Conservation (phyloP, 2,113 vertebrate species). For the Morone saxatilis region DNA sequence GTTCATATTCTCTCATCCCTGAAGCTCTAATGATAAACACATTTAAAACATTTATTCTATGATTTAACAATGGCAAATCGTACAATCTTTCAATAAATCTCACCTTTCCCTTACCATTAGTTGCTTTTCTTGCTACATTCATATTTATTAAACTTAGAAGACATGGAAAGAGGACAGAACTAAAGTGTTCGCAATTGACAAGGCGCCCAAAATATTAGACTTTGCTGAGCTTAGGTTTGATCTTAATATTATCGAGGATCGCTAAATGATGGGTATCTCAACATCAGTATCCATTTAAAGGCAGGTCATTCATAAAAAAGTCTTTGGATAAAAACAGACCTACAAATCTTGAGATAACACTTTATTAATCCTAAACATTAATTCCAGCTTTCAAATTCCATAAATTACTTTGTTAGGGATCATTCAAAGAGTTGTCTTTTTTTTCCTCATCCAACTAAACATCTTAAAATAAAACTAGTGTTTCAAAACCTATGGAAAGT, state of each 20-base stretch:
- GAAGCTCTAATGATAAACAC: not conserved
- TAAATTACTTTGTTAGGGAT: not conserved
- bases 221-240: not conserved
- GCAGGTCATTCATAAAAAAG: not conserved
- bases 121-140: constrained; percentile 29
- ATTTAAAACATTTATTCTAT: not conserved
- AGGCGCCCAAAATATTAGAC: not conserved
- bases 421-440: not conserved
- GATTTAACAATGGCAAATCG: not conserved
- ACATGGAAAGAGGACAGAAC: not conserved
- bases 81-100: not conserved
- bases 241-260: not conserved
- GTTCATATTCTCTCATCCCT: constrained; percentile 8
- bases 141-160: not conserved
- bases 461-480: constrained; percentile 36
- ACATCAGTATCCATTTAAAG: not conserved
- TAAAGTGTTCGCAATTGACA: not conserved
- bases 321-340: constrained; percentile 17
- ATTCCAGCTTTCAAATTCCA: constrained; percentile 9
- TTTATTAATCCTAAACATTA: constrained; percentile 34
- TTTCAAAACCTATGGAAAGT: constrained; percentile 56
- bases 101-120: not conserved
- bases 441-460: not conserved
- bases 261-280: not conserved
- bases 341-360: not conserved